phyloP scores from a whole-genome alignment of 2,113 vertebrate species.

The Salminus brasiliensis region DNA sequence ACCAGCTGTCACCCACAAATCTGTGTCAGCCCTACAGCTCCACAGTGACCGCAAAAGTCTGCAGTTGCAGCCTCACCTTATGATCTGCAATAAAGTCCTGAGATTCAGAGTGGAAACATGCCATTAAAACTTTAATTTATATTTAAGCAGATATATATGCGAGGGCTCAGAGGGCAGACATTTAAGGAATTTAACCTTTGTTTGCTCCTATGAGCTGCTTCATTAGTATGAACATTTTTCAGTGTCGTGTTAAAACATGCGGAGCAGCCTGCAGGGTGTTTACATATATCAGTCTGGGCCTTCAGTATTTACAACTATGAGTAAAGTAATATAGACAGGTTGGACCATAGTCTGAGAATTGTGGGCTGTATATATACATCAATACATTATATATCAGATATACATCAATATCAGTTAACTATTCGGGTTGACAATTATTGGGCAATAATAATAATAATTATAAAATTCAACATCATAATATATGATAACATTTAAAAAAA shows the following conservation, averaged over 20 bases:
- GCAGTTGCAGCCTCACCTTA: constrained; percentile 36
- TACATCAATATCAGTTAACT: too few species aligned
- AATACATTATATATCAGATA: too few species aligned
- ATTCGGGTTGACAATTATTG: too few species aligned
- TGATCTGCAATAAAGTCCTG: constrained; percentile 39
- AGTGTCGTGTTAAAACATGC: constrained; percentile 60
- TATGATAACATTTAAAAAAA: too few species aligned
- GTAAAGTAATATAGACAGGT: neutral
- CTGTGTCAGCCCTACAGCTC: neutral
- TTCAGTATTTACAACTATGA: neutral
- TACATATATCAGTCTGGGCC: neutral
- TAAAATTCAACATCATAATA: too few species aligned
- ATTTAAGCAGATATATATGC: constrained; percentile 59
- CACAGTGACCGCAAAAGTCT: constrained; percentile 37
- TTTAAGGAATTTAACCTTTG: constrained; percentile 65
- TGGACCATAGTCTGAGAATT: neutral
- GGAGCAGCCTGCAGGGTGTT: neutral
- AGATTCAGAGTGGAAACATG: constrained; percentile 54
- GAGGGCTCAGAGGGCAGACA: constrained; percentile 45
- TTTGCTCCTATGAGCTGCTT: constrained; percentile 55
- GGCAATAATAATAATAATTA: too few species aligned
- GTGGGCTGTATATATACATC: too few species aligned
- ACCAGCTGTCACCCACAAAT: neutral
- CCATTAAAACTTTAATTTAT: constrained; percentile 58
- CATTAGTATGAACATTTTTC: constrained; percentile 68